phyloP scores from a whole-genome alignment of 2,888 invertebrate genomes.

The Stegophylla sp. region DNA sequence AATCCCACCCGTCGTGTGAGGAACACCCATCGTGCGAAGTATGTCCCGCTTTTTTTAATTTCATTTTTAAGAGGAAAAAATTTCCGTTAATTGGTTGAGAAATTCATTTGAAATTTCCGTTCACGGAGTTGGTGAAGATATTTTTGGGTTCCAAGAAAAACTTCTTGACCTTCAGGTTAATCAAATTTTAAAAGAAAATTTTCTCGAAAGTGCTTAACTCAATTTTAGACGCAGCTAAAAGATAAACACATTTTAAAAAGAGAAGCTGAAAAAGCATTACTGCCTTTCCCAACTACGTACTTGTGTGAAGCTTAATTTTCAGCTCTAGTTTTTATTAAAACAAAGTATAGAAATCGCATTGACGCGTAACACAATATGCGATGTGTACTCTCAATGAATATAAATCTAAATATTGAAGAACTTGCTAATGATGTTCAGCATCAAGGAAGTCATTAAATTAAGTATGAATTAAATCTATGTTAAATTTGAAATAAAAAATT shows the following conservation, averaged over 20 bases:
- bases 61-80: too few species aligned
- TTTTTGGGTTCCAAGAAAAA: constrained; percentile 16
- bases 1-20: too few species aligned
- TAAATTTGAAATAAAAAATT: too few species aligned
- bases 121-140: constrained; percentile 5
- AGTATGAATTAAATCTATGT: too few species aligned
- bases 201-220: too few species aligned
- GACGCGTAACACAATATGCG: constrained; percentile 13
- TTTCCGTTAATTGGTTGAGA: not conserved
- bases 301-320: constrained; percentile 9
- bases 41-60: too few species aligned
- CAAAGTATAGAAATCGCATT: constrained; percentile 14
- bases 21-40: too few species aligned
- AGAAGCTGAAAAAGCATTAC: constrained; percentile 1
- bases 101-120: constrained; percentile 6
- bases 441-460: constrained; percentile 18
- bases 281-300: not conserved
- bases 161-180: constrained; percentile 17
- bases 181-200: constrained; percentile 24
- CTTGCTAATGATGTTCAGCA: not conserved
- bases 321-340: not conserved
- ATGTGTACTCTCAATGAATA: constrained; percentile 22
- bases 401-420: not conserved
- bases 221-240: constrained; percentile 16
- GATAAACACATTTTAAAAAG: constrained; percentile 4